Conservation (phyloP, 2,888 invertebrate genomes). For the Pilophorus perplexus region DNA sequence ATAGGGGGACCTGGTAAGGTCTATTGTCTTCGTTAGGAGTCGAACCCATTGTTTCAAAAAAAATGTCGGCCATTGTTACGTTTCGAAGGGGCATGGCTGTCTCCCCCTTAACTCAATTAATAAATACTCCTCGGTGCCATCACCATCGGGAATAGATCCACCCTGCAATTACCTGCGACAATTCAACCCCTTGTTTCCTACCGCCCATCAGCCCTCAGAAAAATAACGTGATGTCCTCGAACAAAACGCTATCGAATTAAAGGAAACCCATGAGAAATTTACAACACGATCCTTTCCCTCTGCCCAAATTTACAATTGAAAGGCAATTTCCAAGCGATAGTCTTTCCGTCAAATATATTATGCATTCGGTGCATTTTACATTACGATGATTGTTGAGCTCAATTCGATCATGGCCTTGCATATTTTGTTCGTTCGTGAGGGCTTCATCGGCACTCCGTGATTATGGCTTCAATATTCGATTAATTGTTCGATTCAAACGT, state of each 20-base stretch:
- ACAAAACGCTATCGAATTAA: slow-evolving; percentile 20
- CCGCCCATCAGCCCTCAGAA: background rate
- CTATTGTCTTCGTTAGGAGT: slow-evolving; percentile 32
- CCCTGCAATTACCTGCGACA: slow-evolving; percentile 8
- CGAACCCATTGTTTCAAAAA: slow-evolving; percentile 34
- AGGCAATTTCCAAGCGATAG: slow-evolving; percentile 6
- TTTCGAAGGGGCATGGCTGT: slow-evolving; percentile 27
- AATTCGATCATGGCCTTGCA: slow-evolving; percentile 17
- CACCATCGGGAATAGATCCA: slow-evolving; percentile 3
- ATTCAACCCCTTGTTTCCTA: background rate
- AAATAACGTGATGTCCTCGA: background rate
- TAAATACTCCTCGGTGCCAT: slow-evolving; percentile 34
- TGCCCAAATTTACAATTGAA: background rate
- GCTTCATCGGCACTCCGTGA: no score
- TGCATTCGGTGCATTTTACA: slow-evolving; percentile 25
- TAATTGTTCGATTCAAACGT: no score
- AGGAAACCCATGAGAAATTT: slow-evolving; percentile 15
- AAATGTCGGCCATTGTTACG: slow-evolving; percentile 34
- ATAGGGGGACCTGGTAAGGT: slow-evolving; percentile 26
- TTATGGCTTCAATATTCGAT: no score
- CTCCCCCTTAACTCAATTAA: slow-evolving; percentile 37
- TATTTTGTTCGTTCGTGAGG: background rate
- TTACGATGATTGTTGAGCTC: slow-evolving; percentile 22
- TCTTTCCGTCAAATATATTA: slow-evolving; percentile 3
- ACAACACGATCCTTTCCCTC: background rate